Base-by-base conservation (phyloP, 1,140 invertebrate genomes). In the Drosophila insularis region DNA sequence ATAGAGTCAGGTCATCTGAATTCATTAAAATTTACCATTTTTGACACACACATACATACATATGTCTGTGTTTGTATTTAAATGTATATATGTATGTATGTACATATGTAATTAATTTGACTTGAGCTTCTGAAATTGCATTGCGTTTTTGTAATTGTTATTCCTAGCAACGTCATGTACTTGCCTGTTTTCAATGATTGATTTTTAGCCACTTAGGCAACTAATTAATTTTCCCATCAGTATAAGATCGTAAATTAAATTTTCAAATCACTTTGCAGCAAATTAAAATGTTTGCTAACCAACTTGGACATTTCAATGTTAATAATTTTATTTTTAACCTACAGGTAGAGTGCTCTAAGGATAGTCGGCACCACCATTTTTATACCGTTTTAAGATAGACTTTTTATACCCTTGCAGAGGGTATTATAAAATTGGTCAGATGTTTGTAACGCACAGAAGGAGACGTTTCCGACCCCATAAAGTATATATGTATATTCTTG, bases 231-330 rank as follows among this genome's bases (percentile, higher is more conserved):
- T 86, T 81, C 59, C 73, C 81, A 60, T 55, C 19, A 76, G 68
- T 72, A 59, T 74, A 65, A 64, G 63, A 50, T 61, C 75, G 78
- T 81, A 87, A 86, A 86, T 86, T 81, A 87, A 86, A 81, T 81
- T 87, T 79, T 37, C 74, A 81, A 76, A 61, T 75, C 65, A 74
- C 59, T 35, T 55, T 46, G 63, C 71, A 64, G 2, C 35, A 37
- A 37, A 69, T 68, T 87, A 82, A 86, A 86, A 37, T 86, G 87
- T 86, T 86, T 81, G 79, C 81, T 86, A 86, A 86, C 78, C 82
- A 86, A 81, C 82, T 75, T 75, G 53, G 63, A 11, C 63, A 74
- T 68, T 76, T 67, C 73, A 80, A 65, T 68, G 79, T 60, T 78
- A 85, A 78, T 78, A 86, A 61, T 63, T 75, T 72, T 62, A 35